Evolutionary conservation across 2,113 vertebrate genomes (phyloP), one percentile per base, ranked within the genome.

Genomic region (Lipophrys pholis): DNA sequence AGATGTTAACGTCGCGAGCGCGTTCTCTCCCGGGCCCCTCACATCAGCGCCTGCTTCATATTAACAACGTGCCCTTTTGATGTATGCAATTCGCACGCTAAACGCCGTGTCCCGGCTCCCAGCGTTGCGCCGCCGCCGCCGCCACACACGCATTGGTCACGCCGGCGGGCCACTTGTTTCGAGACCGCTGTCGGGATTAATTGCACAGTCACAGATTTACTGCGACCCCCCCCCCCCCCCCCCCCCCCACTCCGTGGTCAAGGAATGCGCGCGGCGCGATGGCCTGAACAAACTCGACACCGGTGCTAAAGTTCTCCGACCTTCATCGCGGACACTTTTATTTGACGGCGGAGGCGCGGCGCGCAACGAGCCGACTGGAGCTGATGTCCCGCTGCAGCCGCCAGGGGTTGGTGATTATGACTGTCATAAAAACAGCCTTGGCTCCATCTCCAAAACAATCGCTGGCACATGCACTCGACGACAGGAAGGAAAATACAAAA

Each of bases 301-400:
- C 86, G 82, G 70, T 64, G 69, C 55, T 74, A 85, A 90, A 90
- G 89, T 90, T 85, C 74, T 60, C 65, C 62, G 73, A 86, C 84
- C 89, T 90, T 90, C 69, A 83, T 80, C 46, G 21, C 73, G 71
- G 82, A 88, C 90, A 86, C 73, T 87, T 87, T 84, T 88, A 87
- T 91, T 84, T 90, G 90, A 90, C 83, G 80, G 58, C 43, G 43
- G n/a, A 87, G 83, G 81, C 84, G 83, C 40, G 74, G 73, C 76
- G n/a, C n/a, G n/a, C n/a, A n/a, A n/a, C n/a, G n/a, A 74, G 64
- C 72, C 72, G 58, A 81, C 56, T 62, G 84, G 73, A 87, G 76
- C 81, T 82, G 80, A 84, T 87, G 80, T 84, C 81, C 78, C 76
- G 35, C 14, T 45, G 81, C 76, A 72, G 78, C 80, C 55, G 56